Evolutionary conservation across 2,113 vertebrate species (phyloP), one percentile per base, ranked within the genome.

Genomic region (Cygnus buccinator): DNA sequence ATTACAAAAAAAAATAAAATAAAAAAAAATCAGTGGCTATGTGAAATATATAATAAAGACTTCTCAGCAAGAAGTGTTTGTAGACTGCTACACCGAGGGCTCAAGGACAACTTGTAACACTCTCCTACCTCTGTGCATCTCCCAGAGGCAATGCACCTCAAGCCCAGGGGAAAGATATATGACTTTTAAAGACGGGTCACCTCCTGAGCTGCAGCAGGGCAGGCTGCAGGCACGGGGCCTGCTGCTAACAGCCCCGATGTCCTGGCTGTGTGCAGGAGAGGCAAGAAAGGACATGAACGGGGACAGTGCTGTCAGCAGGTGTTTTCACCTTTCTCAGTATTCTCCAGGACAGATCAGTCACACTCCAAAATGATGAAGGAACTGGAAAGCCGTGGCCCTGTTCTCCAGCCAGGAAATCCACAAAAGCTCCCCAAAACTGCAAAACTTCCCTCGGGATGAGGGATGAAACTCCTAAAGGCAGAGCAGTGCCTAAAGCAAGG

Each of bases 201-300:
- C 11, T 67, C n/a, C 46, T 61, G 62, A 79, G 54, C 43, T 65
- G 39, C 7, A 92, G 62, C 67, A 90, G 41, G 31, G 18, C 55
- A 84, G 48, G 62, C 72, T 83, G 72, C 39, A 87, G 22, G 43
- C 43, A 84, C 59, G 33, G 11, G 13, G 39, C 13, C 59, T 8
- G 3, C 37, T 84, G 46, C 28, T 31, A 78, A 54, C 11, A 78
- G 26, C n/a, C n/a, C 37, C 0, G 0, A 6, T 25, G n/a, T 59
- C 55, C 65, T 67, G 21, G 29, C 29, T 80, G 21, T 18, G 13
- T 59, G n/a, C 11, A 76, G 55, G 23, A 83, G 4, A 71, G 43
- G 10, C 26, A 41, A 87, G 48, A 10, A 43, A 55, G 82, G 26
- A 48, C 54, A 37, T 1, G 4, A 59, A 28, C 4, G 25, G 13